Evolutionary conservation across 2,888 invertebrate genomes (phyloP).

Genomic region (Piscicola geometra): DNA sequence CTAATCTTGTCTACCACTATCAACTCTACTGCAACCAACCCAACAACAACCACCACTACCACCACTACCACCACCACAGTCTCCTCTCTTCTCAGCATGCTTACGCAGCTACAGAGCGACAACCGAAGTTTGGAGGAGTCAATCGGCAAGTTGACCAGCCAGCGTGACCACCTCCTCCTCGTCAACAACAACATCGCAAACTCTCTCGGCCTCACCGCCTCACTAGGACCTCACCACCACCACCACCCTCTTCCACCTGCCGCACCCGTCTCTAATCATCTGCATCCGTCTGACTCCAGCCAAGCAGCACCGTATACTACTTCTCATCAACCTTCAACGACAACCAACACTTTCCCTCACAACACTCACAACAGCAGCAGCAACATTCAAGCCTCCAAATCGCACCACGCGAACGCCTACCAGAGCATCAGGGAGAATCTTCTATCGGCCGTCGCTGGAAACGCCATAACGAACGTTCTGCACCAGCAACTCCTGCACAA

Average conservation of each 20-base stretch:
- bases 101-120: neutral
- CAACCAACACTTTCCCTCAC: neutral
- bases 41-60: too few species aligned
- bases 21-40: too few species aligned
- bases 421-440: neutral
- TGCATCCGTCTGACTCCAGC: neutral
- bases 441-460: neutral
- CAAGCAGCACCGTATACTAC: neutral
- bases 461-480: neutral
- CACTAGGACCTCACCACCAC: neutral
- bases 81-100: neutral
- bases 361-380: neutral
- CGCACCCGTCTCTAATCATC: neutral
- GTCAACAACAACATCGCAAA: neutral
- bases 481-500: neutral
- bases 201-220: neutral
- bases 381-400: neutral
- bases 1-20: too few species aligned
- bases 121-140: neutral
- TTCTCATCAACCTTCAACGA: neutral
- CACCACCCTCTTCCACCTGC: too few species aligned
- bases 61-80: neutral
- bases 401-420: neutral
- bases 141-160: neutral
- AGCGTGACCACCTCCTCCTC: neutral